These are phyloP conservation scores for Shargacucullia verbasci DNA, from an alignment of 2,888 invertebrate genomes.

Conservation along the genomic window DNA sequence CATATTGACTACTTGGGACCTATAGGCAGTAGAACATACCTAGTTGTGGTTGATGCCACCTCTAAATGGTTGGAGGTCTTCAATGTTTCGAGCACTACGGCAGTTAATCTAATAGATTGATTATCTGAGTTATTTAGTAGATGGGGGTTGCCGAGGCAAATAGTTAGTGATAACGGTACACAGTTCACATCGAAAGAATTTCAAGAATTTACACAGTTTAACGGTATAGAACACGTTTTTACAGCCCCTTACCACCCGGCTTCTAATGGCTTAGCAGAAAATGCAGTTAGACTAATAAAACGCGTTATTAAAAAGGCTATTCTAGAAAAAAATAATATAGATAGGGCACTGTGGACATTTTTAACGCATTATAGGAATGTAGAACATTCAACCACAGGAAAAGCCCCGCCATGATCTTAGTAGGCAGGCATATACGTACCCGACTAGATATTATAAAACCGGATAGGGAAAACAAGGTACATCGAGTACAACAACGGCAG, in stretches of 20 bases:
- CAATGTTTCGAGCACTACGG: constrained; percentile 8
- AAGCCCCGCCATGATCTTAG: no score
- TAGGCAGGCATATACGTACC: no score
- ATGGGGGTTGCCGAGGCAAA: constrained; percentile 14
- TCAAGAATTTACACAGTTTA: not conserved
- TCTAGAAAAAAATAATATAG: not conserved
- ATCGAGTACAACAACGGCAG: no score
- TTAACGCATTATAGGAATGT: not conserved
- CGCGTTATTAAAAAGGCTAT: constrained; percentile 9
- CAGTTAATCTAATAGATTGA: not conserved
- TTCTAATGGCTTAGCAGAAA: constrained; percentile 8
- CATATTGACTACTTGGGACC: constrained; percentile 16
- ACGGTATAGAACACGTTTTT: constrained; percentile 3
- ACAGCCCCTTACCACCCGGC: constrained; percentile 12
- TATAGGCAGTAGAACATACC: constrained; percentile 4
- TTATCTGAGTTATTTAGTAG: constrained; percentile 13
- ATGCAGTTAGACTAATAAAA: constrained; percentile 9
- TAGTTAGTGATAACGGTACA: constrained; percentile 13
- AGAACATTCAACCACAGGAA: not conserved
- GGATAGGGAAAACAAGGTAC: no score
- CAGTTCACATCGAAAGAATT: constrained; percentile 6
- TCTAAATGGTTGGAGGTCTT: constrained; percentile 11
- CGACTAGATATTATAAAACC: no score
- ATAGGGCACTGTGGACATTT: not conserved
- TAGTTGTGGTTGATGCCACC: constrained; percentile 12